A percentile compares a stretch with the other conserved stretches of the same genome.
These are phyloP conservation scores for Plectropomus leopardus DNA, from an alignment of 2,113 vertebrate genomes.

Conservation along the genomic window DNA sequence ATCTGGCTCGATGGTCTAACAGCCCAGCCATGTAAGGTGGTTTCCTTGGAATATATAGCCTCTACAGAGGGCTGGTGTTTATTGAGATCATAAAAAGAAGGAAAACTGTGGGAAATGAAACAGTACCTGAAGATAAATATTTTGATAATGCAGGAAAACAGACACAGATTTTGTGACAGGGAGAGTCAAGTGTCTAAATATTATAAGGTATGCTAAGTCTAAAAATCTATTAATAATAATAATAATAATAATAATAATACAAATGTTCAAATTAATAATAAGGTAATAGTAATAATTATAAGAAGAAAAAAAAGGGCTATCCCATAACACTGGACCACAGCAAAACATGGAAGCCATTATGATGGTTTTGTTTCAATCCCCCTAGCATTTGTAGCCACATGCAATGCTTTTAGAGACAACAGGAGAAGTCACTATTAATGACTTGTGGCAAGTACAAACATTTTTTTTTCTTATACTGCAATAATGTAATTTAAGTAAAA, in stretches of 20 bases:
- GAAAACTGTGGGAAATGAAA: background rate
- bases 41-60: background rate
- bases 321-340: background rate
- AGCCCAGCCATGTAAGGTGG: background rate
- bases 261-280: no score
- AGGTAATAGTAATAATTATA: no score
- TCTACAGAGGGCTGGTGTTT: background rate
- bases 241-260: no score
- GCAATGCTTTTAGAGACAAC: background rate
- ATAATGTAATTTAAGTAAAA: background rate
- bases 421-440: background rate
- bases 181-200: background rate
- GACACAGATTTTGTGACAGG: background rate
- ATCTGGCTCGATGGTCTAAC: background rate
- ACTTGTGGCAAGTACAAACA: background rate
- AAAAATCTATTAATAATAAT: background rate
- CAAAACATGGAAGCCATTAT: background rate
- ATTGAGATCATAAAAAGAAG: background rate
- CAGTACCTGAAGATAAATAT: background rate
- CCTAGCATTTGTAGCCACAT: background rate
- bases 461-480: background rate
- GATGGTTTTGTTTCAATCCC: slow-evolving; percentile 7
- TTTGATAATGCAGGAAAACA: background rate
- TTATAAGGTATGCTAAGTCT: background rate
- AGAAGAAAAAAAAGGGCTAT: no score